Evolutionary conservation across 2,113 vertebrate genomes (phyloP).

Genomic region (Coreoperca whiteheadi): DNA sequence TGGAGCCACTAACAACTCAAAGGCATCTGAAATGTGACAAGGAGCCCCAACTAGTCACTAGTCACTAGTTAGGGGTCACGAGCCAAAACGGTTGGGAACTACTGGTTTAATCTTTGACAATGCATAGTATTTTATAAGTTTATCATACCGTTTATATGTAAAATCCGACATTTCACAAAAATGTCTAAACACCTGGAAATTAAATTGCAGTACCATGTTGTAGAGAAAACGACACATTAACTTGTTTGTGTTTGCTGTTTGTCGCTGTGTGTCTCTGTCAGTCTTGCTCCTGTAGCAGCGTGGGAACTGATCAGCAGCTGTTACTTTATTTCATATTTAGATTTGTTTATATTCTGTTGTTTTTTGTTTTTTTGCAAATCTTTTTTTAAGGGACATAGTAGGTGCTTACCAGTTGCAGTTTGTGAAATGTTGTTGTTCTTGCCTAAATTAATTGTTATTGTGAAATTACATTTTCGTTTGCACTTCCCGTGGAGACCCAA

Average conservation of each 20-base stretch:
- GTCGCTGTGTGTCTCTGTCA: no score
- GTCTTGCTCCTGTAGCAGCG: no score
- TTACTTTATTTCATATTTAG: no score
- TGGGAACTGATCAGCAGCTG: no score
- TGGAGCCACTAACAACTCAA: not conserved
- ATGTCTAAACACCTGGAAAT: not conserved
- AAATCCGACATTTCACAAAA: not conserved
- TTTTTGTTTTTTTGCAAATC: no score
- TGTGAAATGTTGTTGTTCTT: no score
- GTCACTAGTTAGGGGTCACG: not conserved
- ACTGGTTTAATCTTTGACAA: not conserved
- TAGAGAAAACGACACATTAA: not conserved
- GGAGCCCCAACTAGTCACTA: not conserved
- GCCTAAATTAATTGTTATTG: no score
- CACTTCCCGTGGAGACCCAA: no score
- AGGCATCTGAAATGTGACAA: not conserved
- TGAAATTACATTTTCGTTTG: no score
- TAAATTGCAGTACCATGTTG: not conserved
- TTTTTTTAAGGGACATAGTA: no score
- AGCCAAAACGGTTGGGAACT: not conserved
- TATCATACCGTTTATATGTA: not conserved
- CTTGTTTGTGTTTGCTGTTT: not conserved
- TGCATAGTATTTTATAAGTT: not conserved
- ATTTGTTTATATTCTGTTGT: no score
- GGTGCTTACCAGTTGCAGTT: no score